Percentiles rank a stretch among this genome's conserved stretches.
These are phyloP conservation scores for Drosophila longiperda DNA, from an alignment of 2,888 invertebrate species.

Conservation along the genomic window DNA sequence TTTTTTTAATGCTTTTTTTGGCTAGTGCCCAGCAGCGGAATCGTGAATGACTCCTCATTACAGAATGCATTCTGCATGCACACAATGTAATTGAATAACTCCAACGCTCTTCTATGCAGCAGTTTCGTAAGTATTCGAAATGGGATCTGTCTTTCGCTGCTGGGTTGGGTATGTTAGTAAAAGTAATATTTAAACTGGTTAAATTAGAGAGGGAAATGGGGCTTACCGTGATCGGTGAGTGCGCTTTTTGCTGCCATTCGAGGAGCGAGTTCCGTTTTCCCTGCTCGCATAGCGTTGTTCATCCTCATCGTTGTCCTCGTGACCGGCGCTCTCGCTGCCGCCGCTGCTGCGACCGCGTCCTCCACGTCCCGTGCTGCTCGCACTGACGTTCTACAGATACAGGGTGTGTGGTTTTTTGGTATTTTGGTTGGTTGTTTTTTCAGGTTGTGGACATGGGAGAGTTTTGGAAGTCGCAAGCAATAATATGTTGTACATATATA, in stretches of 20 bases:
- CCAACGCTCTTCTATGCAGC: not conserved
- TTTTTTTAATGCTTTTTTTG: not conserved
- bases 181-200: not conserved
- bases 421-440: constrained; percentile 43
- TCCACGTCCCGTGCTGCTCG: constrained; percentile 63
- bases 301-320: constrained; percentile 62
- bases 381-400: constrained; percentile 73
- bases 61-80: not conserved
- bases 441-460: constrained; percentile 47
- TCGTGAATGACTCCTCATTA: not conserved
- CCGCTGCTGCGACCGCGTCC: constrained; percentile 58
- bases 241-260: constrained; percentile 65
- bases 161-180: not conserved
- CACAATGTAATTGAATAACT: not conserved
- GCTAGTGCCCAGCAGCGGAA: not conserved
- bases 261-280: constrained; percentile 60
- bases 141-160: not conserved
- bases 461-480: constrained; percentile 68
- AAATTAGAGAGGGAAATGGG: not conserved
- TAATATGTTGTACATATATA: constrained; percentile 71
- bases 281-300: constrained; percentile 38
- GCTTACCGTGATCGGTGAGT: constrained; percentile 67
- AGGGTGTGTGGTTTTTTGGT: constrained; percentile 57
- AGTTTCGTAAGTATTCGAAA: not conserved
- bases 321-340: constrained; percentile 56